These are phyloP conservation scores for Penaeus indicus DNA, from an alignment of 1,140 invertebrate species.

Conservation along the genomic window DNA sequence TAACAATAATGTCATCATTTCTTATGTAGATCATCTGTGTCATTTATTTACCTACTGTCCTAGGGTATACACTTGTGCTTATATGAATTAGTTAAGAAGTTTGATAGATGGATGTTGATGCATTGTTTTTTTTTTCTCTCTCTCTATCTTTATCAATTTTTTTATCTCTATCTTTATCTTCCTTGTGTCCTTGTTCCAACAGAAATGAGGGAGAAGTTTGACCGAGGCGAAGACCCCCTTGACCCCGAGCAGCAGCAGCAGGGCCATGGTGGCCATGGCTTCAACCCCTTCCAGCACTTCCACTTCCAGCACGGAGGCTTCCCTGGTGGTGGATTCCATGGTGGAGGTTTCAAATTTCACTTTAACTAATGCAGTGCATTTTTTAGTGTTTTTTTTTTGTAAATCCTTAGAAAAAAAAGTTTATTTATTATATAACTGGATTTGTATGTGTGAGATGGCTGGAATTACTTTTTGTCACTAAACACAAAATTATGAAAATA, in stretches of 20 bases:
- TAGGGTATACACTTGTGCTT: too few species aligned
- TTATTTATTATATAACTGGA: too few species aligned
- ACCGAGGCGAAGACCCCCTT: slow-evolving; percentile 95
- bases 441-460: too few species aligned
- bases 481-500: too few species aligned
- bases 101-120: too few species aligned
- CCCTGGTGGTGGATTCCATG: slow-evolving; percentile 68
- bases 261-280: slow-evolving; percentile 76
- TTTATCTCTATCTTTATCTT: slow-evolving; percentile 48
- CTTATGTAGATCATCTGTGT: slow-evolving; percentile 23
- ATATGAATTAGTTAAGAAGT: too few species aligned
- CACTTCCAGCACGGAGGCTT: slow-evolving; percentile 72
- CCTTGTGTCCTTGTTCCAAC: slow-evolving; percentile 71
- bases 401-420: too few species aligned
- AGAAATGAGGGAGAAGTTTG: slow-evolving; percentile 93
- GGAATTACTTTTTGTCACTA: too few species aligned
- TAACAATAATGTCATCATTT: background rate
- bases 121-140: slow-evolving; percentile 52
- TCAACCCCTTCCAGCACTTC: slow-evolving; percentile 90
- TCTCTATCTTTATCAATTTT: slow-evolving; percentile 66
- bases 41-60: too few species aligned
- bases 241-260: slow-evolving; percentile 86
- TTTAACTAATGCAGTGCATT: slow-evolving; percentile 71
- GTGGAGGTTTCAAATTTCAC: slow-evolving; percentile 91
- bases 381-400: too few species aligned